Percentiles rank a stretch among this genome's conserved stretches.
phyloP scores from a whole-genome alignment of 2,888 invertebrate species.

The Calephelis perditalis region DNA sequence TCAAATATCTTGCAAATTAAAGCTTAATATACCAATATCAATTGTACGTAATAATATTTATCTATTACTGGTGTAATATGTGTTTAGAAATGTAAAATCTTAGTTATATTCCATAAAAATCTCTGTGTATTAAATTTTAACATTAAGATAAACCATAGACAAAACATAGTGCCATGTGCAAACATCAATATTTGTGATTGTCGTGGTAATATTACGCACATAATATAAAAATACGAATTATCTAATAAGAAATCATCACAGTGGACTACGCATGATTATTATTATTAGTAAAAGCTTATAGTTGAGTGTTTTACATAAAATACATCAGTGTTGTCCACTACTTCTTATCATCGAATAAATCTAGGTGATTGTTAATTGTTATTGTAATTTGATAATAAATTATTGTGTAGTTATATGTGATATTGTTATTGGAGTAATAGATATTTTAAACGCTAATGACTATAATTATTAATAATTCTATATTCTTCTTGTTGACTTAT shows the following conservation, averaged over 20 bases:
- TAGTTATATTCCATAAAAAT: constrained; percentile 18
- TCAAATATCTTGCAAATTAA: constrained; percentile 7
- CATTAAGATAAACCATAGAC: constrained; percentile 7
- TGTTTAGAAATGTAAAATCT: constrained; percentile 13
- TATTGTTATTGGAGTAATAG: constrained; percentile 74
- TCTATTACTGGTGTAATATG: constrained; percentile 15
- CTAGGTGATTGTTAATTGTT: constrained; percentile 67
- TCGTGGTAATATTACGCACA: constrained; percentile 64
- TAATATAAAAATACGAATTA: constrained; percentile 61
- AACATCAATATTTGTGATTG: constrained; percentile 27
- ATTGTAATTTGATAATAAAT: constrained; percentile 51
- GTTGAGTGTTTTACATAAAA: background rate
- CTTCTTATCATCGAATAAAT: constrained; percentile 63
- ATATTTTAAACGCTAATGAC: constrained; percentile 65
- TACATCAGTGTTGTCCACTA: background rate
- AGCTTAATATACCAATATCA: constrained; percentile 16
- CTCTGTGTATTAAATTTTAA: constrained; percentile 17
- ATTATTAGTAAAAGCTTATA: background rate
- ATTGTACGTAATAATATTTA: constrained; percentile 7
- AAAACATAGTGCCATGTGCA: background rate
- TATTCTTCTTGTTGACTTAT: constrained; percentile 73
- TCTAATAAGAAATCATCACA: constrained; percentile 49
- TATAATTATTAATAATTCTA: constrained; percentile 48
- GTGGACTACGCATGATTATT: constrained; percentile 14
- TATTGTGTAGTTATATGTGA: constrained; percentile 75